Conservation (phyloP, 2,113 vertebrate genomes). For the Indicator indicator region DNA sequence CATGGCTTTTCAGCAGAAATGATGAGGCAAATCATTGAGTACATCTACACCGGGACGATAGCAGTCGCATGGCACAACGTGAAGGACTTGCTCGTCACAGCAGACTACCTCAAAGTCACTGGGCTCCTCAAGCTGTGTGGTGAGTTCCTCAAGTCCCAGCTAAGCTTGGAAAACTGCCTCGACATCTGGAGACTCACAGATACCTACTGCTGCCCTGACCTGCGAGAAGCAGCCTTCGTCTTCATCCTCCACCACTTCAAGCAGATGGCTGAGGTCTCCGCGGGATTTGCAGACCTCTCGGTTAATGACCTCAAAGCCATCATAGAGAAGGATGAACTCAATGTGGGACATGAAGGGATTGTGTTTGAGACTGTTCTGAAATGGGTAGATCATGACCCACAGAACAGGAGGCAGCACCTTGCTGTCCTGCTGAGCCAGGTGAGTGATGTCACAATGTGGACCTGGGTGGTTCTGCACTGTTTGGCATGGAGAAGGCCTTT, state of each 20-base stretch:
- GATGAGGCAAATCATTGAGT: background rate
- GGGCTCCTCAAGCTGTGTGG: background rate
- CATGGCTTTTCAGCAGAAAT: background rate
- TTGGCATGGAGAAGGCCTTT: no score
- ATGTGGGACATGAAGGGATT: background rate
- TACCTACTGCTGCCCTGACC: background rate
- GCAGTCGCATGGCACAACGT: background rate
- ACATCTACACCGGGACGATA: background rate
- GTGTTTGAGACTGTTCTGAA: constrained; percentile 70
- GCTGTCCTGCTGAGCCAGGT: constrained; percentile 80
- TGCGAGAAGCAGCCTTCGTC: background rate
- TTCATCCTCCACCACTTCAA: background rate
- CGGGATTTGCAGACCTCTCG: background rate
- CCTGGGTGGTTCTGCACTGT: background rate
- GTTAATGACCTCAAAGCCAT: background rate
- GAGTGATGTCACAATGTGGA: background rate
- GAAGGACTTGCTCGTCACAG: background rate
- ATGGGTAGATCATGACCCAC: constrained; percentile 78
- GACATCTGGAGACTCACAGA: background rate
- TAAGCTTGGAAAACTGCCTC: background rate
- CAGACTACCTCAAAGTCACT: background rate
- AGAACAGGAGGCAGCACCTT: constrained; percentile 73
- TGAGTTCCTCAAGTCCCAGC: background rate
- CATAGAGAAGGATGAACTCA: background rate
- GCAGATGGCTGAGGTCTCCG: background rate